Evolutionary conservation across 1,140 invertebrate species (phyloP), one percentile per base, ranked within the genome.

Genomic region (Hylaeus volcanicus): DNA sequence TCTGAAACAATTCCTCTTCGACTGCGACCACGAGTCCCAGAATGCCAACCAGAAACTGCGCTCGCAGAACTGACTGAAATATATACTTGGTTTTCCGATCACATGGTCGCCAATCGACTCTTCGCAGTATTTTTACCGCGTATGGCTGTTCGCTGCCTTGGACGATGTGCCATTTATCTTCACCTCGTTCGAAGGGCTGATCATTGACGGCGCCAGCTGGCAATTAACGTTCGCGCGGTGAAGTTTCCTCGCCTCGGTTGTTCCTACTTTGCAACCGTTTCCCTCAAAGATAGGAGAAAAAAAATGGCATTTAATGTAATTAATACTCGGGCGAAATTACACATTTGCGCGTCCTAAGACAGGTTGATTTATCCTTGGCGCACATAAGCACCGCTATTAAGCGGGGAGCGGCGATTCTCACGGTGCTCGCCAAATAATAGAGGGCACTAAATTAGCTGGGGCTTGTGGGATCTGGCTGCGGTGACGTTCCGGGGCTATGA

Each of bases 361-460:
- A 12, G 77, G 15, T 58, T 58, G 83, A 81, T 85, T 78, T 82
- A 78, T 77, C 70, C 45, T 60, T 81, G 43, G n/a, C 63, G 48
- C 56, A 51, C 41, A n/a, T 63, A 53, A 82, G 71, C 58, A 75
- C 56, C 26, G 66, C 71, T 69, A 85, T 86, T 85, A 82, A 79
- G 63, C 65, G 8, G 15, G 60, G 41, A 55, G 41, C 37, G 53
- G 39, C 9, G 60, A 77, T 74, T 86, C 81, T 74, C 76, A 73
- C 41, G 82, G 68, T 68, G 37, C 68, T 73, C 45, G 39, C n/a
- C 61, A 66, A 84, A 79, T 87, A 84, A 76, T 61, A 71, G 69
- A 55, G 4, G 43, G 26, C 55, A 43, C 8, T 74, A 74, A 83
- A 86, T 86, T 76, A 74, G 15, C 41, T 26, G 6, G 37, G 14